Evolutionary conservation across 1,140 invertebrate genomes (phyloP), one percentile per base, ranked within the genome.

Genomic region (Plectrocnemia conspersa): DNA sequence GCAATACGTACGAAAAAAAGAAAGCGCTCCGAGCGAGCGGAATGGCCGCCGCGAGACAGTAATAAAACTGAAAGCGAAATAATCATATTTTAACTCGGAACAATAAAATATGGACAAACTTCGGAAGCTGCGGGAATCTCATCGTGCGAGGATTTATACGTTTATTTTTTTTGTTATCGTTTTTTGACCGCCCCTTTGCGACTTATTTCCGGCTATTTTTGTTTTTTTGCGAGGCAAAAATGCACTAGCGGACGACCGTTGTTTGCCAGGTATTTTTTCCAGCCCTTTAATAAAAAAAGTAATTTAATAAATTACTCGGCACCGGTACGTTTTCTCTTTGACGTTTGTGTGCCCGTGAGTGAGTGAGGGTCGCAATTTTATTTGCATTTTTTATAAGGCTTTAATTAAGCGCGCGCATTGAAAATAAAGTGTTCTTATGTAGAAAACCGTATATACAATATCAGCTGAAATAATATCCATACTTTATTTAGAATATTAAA

Each of bases 21-120:
- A 5, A 15, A 38, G 15, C 15, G 15, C 27, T n/a, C 6, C n/a
- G n/a, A 7, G 7, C 7, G 10, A 16, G 35, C 35, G 35, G 10
- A 38, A 16, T 10, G 35, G 35, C 13, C 35, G 35, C 11, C 38
- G 35, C 49, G 49, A 40, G 49, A 35, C 24, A 52, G 49, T 52
- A 19, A 41, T 40, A 23, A 52, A 52, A 52, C 49, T 41, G 49
- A 52, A 52, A 41, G 25, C 35, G 41, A 36, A 52, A 52, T 52
- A 52, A 52, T 52, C 49, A 52, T 52, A 52, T 52, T 52, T 52
- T 52, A 15, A 36, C 32, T 50, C 22, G 36, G 15, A 45, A 29
- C 42, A 54, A 54, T 44, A 54, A 54, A 54, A 29, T 24, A 44
- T 21, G 52, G 46, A 24, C 25, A 44, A 54, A 54, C 41, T 54